A percentile compares a stretch with the other conserved stretches of the same genome.
These are phyloP conservation scores for Pelagia noctiluca DNA, from an alignment of 30 jellyfish, hydroid and myxozoan genomes.

Conservation along the genomic window DNA sequence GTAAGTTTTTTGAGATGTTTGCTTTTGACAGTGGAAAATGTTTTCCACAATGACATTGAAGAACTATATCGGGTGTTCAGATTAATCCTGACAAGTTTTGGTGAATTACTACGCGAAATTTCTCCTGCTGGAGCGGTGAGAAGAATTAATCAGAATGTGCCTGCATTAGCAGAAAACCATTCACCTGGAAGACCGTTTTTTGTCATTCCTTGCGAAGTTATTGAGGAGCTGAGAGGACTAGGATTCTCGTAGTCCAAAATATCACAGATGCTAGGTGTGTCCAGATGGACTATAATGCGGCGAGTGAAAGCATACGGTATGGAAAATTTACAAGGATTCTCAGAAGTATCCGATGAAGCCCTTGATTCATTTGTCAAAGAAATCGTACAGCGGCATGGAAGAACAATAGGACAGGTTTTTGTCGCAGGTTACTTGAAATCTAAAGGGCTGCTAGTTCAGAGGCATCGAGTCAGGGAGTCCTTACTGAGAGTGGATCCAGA, in stretches of 20 bases:
- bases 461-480: no score
- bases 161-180: conserved; percentile 2
- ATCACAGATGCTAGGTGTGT: neutral
- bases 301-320: neutral
- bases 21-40: no score
- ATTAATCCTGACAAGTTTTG: neutral
- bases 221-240: conserved; percentile 6
- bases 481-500: no score
- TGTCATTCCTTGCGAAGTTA: neutral
- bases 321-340: neutral
- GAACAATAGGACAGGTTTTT: conserved; percentile 22
- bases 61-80: conserved; percentile 4
- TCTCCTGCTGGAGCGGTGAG: conserved; percentile 1
- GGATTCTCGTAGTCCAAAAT: conserved; percentile 16
- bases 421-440: no score
- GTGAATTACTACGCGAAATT: neutral
- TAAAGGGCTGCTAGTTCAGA: no score
- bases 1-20: no score
- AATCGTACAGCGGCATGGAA: neutral
- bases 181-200: conserved; percentile 21
- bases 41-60: no score
- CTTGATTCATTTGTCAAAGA: conserved; percentile 5
- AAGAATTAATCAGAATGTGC: neutral
- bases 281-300: conserved; percentile 6
- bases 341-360: neutral